Evolutionary conservation across 64 coral and sea anemone species (phyloP), one percentile per base, ranked within the genome.

Genomic region (Stylophora pistillata): DNA sequence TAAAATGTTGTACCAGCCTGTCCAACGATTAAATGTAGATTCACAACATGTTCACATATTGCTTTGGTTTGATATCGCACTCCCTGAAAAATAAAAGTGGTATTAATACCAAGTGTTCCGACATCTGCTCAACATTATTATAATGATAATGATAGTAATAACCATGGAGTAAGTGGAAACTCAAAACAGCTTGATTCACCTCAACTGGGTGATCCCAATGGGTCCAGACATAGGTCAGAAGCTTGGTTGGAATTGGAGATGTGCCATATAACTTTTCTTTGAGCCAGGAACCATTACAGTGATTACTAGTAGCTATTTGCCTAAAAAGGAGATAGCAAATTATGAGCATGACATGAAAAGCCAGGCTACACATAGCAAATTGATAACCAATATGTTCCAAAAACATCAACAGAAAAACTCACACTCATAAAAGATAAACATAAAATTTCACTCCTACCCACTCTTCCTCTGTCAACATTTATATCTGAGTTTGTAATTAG

Each of bases 121-220:
- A 47, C 37, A 47, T 47, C 7, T 47, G 3, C 37, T 47, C 7
- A 47, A 47, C 3, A 1, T 47, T 47, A 47, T 47, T 47, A 47
- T 47, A n/a, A n/a, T n/a, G n/a, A n/a, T n/a, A n/a, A n/a, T n/a
- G n/a, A n/a, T n/a, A n/a, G n/a, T n/a, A n/a, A n/a, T n/a, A 47
- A 7, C 37, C 37, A 47, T 7, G 7, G 37, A 3, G 3, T 7
- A 47, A 47, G 3, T 47, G 0, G 0, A 47, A 7, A 85, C 16
- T 26, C 0, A 11, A 7, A 73, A 10, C 0, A 91, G 6, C 4
- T 14, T 20, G 41, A 26, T 52, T 71, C 79, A 98, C 95, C 89
- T 98, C 95, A 1, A 94, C 72, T 23, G 95, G 95, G 75, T 98
- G 95, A 21, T 94, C 95, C 95, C 95, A 98, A 82, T 92, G 65